Base-by-base conservation (phyloP, 2,888 invertebrate genomes). In the Melitaea athalia region DNA sequence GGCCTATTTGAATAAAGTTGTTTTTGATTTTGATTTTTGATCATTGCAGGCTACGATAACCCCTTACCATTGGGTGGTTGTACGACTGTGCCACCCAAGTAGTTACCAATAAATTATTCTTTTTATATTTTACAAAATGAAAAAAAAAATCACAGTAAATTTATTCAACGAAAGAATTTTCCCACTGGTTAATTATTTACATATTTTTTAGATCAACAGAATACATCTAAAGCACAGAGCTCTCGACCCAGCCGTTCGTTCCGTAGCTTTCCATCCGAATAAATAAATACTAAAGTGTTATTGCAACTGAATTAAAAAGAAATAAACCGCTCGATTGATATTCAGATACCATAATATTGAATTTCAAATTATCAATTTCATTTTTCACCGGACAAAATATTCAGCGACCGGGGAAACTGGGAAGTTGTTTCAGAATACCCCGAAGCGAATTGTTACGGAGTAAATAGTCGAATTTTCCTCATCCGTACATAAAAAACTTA, bases 341-440 rank as follows among this genome's bases (percentile, higher is more conserved):
- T 59, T 65, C 67, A 55, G 65, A 68, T 70, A 61, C 49, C n/a
- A 49, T 43, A 15, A 47, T 55, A 69, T 69, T 69, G 68, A 69
- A 55, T 66, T 67, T 69, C 72, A 68, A 71, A 73, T 74, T 67
- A 65, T 59, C 67, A 68, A 67, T 75, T 74, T 62, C 70, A 64
- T 67, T 68, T 68, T 67, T 57, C 57, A 43, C 50, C 62, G 64
- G 11, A 31, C 45, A 59, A 61, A 59, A 61, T 52, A 67, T 63
- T 50, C 64, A 31, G 15, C 15, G 8, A 57, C 17, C 49, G 43
- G 64, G 63, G 38, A 38, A 68, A 67, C 63, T 59, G 67, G 63
- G 17, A 17, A 67, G 63, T 57, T 17, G 45, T 52, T 67, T 63
- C 52, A 57, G 57, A 57, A 57, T 42, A 10, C 42, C 38, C 57